Percentiles rank a stretch among this genome's conserved stretches.
phyloP scores from a whole-genome alignment of 2,113 vertebrate species.

The Rhinolophus ferrumequinum region DNA sequence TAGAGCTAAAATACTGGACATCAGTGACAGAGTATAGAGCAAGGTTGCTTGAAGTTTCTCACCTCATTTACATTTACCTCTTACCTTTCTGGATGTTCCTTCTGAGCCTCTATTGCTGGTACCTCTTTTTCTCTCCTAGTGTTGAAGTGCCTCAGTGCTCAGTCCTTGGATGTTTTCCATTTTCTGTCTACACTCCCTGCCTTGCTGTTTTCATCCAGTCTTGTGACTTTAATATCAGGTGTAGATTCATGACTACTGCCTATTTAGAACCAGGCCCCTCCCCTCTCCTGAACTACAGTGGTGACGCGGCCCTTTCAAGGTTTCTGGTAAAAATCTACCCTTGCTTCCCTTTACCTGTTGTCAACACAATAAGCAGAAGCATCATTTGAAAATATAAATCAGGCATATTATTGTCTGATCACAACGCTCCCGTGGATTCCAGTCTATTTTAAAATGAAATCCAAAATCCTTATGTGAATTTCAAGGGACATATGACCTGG shows the following conservation, averaged over 20 bases:
- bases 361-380: neutral
- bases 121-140: neutral
- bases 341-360: neutral
- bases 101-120: neutral
- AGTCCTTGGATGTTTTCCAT: neutral
- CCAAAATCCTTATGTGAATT: neutral
- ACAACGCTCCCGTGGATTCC: neutral
- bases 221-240: neutral
- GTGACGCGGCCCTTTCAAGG: neutral
- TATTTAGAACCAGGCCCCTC: neutral
- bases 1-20: neutral
- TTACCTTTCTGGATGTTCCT: neutral
- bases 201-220: neutral
- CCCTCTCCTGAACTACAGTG: neutral
- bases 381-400: neutral
- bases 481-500: neutral
- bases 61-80: neutral
- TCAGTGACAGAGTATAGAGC: neutral
- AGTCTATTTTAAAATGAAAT: neutral
- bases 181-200: neutral
- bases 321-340: neutral
- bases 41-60: neutral
- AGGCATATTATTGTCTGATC: neutral
- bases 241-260: neutral
- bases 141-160: neutral